Conservation (phyloP, 2,888 invertebrate genomes). For the Apantesis nais region DNA sequence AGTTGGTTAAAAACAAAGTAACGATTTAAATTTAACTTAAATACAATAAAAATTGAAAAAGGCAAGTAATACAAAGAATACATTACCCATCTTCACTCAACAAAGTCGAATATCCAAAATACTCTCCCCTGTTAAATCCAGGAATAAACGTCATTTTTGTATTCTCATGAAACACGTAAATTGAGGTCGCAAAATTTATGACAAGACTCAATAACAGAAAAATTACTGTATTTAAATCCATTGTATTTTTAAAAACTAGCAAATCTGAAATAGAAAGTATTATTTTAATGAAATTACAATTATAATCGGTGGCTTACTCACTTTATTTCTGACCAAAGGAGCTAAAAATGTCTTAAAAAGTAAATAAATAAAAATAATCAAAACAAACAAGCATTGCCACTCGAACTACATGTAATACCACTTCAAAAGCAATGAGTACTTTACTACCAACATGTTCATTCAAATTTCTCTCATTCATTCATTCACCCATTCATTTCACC, state of each 20-base stretch:
- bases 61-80: neutral
- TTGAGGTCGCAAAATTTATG: constrained; percentile 15
- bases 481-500: constrained; percentile 31
- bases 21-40: neutral
- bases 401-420: constrained; percentile 13
- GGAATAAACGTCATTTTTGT: constrained; percentile 61
- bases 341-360: too few species aligned
- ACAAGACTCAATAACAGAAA: neutral
- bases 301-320: too few species aligned
- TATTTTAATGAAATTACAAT: too few species aligned
- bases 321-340: too few species aligned
- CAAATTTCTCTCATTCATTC: constrained; percentile 15
- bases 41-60: neutral
- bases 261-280: neutral
- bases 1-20: neutral
- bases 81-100: constrained; percentile 59
- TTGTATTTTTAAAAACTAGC: neutral
- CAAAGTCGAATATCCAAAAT: constrained; percentile 69
- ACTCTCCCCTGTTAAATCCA: constrained; percentile 43
- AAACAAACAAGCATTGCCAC: constrained; percentile 1
- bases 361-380: neutral
- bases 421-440: constrained; percentile 22
- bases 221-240: neutral
- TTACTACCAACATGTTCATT: constrained; percentile 15
- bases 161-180: constrained; percentile 61